phyloP scores from a whole-genome alignment of 2,113 vertebrate genomes.

The Rhabdornis inornatus region DNA sequence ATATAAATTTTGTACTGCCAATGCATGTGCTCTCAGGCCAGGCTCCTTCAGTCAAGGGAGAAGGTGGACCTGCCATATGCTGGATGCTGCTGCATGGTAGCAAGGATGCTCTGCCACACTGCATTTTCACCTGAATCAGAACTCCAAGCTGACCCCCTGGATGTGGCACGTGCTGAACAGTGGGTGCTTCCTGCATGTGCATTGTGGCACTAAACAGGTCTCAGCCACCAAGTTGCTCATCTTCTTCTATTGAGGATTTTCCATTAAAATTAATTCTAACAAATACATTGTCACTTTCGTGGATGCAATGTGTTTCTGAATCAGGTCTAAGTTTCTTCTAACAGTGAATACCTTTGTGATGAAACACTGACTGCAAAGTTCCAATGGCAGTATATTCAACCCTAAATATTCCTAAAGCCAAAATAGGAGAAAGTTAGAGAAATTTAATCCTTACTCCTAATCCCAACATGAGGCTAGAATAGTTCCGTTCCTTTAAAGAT shows the following conservation, averaged over 20 bases:
- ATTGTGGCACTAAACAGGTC: neutral
- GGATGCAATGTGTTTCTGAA: neutral
- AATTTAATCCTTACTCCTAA: neutral
- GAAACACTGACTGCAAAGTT: neutral
- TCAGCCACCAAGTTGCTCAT: neutral
- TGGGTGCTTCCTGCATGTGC: rapidly evolving
- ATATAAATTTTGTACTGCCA: neutral
- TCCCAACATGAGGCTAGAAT: neutral
- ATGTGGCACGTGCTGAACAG: neutral
- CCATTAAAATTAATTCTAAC: neutral
- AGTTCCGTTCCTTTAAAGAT: neutral
- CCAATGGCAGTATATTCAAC: neutral
- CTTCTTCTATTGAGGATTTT: neutral
- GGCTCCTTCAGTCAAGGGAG: neutral
- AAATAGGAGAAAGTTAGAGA: neutral
- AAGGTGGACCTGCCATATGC: neutral
- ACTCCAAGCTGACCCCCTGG: neutral
- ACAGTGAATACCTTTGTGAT: neutral
- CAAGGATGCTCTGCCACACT: neutral
- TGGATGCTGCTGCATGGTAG: neutral
- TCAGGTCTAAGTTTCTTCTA: neutral
- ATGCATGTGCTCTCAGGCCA: neutral
- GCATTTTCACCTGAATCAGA: neutral
- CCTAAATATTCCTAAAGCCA: neutral
- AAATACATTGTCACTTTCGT: neutral